Percentiles rank a stretch among this genome's conserved stretches.
Evolutionary conservation across 1,140 invertebrate species (phyloP).

Genomic region (Apis florea): DNA sequence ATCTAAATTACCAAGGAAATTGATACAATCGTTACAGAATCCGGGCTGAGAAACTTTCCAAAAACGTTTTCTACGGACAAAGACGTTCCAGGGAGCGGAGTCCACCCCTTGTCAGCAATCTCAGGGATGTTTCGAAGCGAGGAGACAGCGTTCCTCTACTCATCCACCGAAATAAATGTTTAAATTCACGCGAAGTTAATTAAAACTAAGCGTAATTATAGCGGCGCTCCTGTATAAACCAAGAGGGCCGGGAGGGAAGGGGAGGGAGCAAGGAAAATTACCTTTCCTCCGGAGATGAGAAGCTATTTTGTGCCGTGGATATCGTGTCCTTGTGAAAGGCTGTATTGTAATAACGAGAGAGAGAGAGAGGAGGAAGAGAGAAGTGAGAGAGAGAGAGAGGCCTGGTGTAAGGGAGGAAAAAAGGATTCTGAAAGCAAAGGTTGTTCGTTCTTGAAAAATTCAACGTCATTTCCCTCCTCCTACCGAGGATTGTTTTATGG

Average conservation of each 20-base stretch:
- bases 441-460: slow-evolving; percentile 49
- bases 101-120: slow-evolving; percentile 36
- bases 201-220: slow-evolving; percentile 72
- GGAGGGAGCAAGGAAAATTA: slow-evolving; percentile 42
- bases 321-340: slow-evolving; percentile 57
- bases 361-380: background rate
- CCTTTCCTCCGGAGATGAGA: slow-evolving; percentile 56
- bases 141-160: slow-evolving; percentile 49
- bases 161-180: slow-evolving; percentile 67
- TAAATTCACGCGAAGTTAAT: slow-evolving; percentile 72
- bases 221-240: slow-evolving; percentile 60
- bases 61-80: slow-evolving; percentile 27
- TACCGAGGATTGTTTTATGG: slow-evolving; percentile 13
- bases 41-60: background rate
- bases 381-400: background rate
- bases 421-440: slow-evolving; percentile 27
- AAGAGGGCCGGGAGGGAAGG: slow-evolving; percentile 28
- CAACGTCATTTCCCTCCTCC: slow-evolving; percentile 31
- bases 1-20: background rate
- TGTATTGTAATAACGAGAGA: slow-evolving; percentile 58
- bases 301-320: slow-evolving; percentile 58
- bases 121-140: slow-evolving; percentile 19
- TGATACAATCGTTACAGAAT: background rate
- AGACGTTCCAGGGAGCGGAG: slow-evolving; percentile 35
- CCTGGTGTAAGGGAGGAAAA: background rate